Evolutionary conservation across 2,113 vertebrate species (phyloP).

Genomic region (Cairina moschata): DNA sequence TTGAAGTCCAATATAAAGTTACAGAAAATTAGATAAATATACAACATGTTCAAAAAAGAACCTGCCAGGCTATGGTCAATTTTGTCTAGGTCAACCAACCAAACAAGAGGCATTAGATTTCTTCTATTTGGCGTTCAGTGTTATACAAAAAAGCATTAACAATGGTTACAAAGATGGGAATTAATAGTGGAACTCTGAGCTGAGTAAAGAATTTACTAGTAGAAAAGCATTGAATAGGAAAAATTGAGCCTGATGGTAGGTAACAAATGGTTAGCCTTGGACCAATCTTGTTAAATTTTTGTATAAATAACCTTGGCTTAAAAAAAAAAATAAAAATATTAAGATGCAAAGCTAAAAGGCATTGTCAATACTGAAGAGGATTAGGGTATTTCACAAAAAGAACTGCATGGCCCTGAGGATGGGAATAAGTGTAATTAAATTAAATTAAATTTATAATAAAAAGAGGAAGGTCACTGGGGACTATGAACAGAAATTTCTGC

Average conservation of each 20-base stretch:
- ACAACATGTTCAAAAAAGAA: neutral
- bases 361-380: conserved; percentile 12
- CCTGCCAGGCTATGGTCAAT: neutral
- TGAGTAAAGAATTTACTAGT: neutral
- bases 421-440: neutral
- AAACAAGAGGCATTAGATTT: neutral
- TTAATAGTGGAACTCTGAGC: neutral
- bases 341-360: conserved; percentile 15
- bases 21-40: neutral
- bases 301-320: neutral
- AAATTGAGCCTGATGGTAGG: neutral
- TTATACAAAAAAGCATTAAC: neutral
- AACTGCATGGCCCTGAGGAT: conserved; percentile 7
- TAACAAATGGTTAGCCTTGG: neutral
- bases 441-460: conserved; percentile 36
- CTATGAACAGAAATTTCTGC: neutral
- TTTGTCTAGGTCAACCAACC: neutral
- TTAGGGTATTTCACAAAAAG: conserved; percentile 15
- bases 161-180: neutral
- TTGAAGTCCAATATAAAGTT: neutral
- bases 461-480: neutral
- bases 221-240: neutral
- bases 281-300: conserved; percentile 7
- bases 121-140: neutral
- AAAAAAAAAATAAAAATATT: neutral